These are phyloP conservation scores for Elanus axillaris DNA, from an alignment of 2,113 vertebrate species.

Conservation along the genomic window DNA sequence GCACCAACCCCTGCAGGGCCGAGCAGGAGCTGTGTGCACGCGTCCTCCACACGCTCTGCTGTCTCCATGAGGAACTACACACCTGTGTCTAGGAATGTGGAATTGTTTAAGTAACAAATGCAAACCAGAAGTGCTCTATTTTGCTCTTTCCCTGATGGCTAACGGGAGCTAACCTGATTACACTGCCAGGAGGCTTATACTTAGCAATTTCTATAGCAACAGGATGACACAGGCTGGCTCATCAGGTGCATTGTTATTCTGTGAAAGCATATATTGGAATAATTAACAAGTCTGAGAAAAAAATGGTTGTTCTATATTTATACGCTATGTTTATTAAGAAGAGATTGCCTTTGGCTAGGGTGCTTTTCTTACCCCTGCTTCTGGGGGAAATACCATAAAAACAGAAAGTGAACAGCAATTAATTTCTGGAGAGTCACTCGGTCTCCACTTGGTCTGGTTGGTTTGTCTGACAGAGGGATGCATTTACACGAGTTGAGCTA, in stretches of 20 bases:
- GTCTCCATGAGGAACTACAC: background rate
- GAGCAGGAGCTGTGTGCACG: background rate
- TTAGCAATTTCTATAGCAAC: background rate
- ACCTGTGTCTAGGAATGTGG: background rate
- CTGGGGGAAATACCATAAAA: background rate
- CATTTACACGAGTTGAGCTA: background rate
- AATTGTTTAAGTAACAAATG: background rate
- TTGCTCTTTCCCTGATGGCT: background rate
- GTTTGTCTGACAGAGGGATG: background rate
- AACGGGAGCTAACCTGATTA: background rate
- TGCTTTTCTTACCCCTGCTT: background rate
- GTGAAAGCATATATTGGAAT: background rate
- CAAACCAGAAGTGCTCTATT: background rate
- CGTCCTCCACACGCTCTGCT: background rate
- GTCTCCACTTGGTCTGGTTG: background rate
- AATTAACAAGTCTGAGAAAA: background rate
- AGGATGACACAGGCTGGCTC: background rate
- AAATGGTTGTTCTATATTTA: background rate
- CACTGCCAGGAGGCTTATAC: background rate
- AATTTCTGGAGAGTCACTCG: background rate
- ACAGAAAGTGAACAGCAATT: background rate
- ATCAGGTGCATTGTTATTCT: background rate
- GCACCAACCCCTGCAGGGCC: rapidly evolving
- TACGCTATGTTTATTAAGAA: background rate
- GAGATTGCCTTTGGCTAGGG: background rate